Conservation (phyloP, 1,140 invertebrate genomes). For the Caenorhabditis remanei region DNA sequence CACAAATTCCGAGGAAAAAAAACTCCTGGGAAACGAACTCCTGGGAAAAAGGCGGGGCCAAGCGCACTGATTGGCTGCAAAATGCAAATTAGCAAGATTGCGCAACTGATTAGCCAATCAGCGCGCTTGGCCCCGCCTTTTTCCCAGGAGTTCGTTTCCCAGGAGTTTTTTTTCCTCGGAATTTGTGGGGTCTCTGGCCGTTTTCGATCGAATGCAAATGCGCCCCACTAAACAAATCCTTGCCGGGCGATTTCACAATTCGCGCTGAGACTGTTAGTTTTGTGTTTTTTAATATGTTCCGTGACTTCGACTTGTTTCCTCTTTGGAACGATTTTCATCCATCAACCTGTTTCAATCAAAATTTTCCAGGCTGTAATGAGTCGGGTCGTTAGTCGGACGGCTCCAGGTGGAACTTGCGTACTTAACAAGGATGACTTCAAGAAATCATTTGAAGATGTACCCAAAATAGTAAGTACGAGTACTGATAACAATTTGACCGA, state of each 20-base stretch:
- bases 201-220: neutral
- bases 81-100: no score
- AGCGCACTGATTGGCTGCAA: no score
- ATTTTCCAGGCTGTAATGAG: neutral
- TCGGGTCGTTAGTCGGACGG: constrained; percentile 1
- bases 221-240: neutral
- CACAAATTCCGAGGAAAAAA: no score
- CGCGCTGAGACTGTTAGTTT: constrained; percentile 2
- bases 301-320: neutral
- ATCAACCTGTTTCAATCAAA: no score
- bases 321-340: neutral
- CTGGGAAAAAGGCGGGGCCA: no score
- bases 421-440: constrained; percentile 25
- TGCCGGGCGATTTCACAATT: constrained; percentile 25
- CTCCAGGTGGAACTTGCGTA: neutral
- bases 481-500: neutral
- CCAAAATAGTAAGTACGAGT: neutral
- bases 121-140: no score
- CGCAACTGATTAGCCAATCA: no score
- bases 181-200: no score
- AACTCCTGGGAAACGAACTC: no score
- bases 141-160: no score
- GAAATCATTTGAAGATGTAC: constrained; percentile 7
- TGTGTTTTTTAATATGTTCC: neutral
- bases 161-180: no score